These are phyloP conservation scores for Ammodramus savannarum DNA, from an alignment of 2,113 vertebrate genomes.

Conservation along the genomic window DNA sequence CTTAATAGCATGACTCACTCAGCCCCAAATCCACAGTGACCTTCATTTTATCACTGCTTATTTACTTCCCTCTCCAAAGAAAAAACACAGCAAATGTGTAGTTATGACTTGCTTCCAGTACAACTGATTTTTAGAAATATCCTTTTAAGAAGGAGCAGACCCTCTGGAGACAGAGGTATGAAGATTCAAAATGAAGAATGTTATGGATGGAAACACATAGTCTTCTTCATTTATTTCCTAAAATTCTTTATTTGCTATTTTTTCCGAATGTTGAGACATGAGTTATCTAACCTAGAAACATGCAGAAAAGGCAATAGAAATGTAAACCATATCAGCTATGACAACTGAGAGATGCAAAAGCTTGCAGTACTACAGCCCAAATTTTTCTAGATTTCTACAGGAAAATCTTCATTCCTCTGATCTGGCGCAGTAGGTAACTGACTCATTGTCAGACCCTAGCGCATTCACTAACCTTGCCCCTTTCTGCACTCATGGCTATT, in stretches of 20 bases:
- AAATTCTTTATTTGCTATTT: background rate
- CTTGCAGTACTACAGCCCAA: background rate
- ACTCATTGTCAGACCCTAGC: background rate
- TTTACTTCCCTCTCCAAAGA: background rate
- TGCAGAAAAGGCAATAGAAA: background rate
- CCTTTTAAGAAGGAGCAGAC: background rate
- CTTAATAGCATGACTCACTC: background rate
- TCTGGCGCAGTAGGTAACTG: accelerated
- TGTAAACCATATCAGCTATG: background rate
- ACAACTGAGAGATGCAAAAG: background rate
- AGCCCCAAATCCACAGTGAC: background rate
- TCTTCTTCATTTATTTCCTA: background rate
- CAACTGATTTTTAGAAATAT: background rate
- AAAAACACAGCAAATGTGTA: background rate
- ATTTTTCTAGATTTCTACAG: background rate
- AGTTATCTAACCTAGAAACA: background rate
- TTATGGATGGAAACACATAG: background rate
- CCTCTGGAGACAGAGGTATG: background rate
- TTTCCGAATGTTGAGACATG: background rate
- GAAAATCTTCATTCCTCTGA: background rate
- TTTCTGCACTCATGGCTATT: background rate
- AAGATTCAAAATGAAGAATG: background rate
- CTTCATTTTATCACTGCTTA: background rate
- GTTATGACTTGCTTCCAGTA: background rate
- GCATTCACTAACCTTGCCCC: background rate